A percentile compares a stretch with the other conserved stretches of the same genome.
phyloP scores from a whole-genome alignment of 2,797 vertebrate species.

The Mormyrops attenuatus region DNA sequence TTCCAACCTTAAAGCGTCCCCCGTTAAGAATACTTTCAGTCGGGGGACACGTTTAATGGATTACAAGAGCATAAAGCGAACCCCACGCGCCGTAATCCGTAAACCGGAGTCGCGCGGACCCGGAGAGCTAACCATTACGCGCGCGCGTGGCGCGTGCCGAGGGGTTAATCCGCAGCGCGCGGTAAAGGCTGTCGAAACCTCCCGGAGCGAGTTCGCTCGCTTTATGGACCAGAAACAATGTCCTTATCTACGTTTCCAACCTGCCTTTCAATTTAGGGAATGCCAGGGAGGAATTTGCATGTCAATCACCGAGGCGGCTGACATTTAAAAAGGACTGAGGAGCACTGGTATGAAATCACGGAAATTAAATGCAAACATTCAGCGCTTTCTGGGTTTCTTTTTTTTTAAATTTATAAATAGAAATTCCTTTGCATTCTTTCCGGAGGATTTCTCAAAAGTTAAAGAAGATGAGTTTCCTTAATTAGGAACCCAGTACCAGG shows the following conservation, averaged over 20 bases:
- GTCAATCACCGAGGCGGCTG: slow-evolving; percentile 59
- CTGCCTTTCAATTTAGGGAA: slow-evolving; percentile 51
- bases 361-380: slow-evolving; percentile 61
- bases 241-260: slow-evolving; percentile 61
- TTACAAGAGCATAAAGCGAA: slow-evolving; percentile 9
- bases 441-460: slow-evolving; percentile 41
- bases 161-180: slow-evolving; percentile 46
- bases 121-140: not conserved
- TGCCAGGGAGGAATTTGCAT: slow-evolving; percentile 61
- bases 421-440: slow-evolving; percentile 3
- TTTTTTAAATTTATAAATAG: slow-evolving; percentile 33
- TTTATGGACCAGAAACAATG: slow-evolving; percentile 57
- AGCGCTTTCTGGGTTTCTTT: slow-evolving; percentile 36
- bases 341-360: slow-evolving; percentile 56
- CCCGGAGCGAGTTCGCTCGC: slow-evolving; percentile 41
- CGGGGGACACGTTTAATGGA: not conserved
- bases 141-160: not conserved
- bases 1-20: not conserved
- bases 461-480: slow-evolving; percentile 42
- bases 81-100: not conserved
- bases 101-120: not conserved
- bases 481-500: slow-evolving; percentile 49
- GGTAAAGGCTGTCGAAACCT: slow-evolving; percentile 46
- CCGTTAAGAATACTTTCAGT: slow-evolving; percentile 1
- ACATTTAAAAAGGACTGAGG: slow-evolving; percentile 63